phyloP scores from a whole-genome alignment of 1,140 invertebrate species.

The Micrasema minimum region DNA sequence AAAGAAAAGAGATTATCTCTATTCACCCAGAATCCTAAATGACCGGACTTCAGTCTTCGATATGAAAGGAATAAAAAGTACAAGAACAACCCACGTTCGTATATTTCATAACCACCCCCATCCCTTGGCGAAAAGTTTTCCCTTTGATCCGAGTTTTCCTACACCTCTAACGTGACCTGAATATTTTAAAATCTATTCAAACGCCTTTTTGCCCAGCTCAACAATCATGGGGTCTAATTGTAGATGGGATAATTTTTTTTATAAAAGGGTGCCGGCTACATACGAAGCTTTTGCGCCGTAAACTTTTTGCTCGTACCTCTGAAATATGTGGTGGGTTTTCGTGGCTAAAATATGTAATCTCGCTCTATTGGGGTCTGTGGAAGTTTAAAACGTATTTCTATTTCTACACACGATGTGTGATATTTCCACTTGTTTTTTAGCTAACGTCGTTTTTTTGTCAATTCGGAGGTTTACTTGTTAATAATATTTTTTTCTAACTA shows the following conservation, averaged over 20 bases:
- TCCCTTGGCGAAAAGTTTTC: not conserved
- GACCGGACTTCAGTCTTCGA: slow-evolving; percentile 25
- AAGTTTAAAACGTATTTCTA: no score
- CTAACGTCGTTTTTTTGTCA: no score
- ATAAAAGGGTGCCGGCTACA: not conserved
- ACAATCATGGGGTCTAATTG: slow-evolving; percentile 8
- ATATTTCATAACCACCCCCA: slow-evolving; percentile 20
- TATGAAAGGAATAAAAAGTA: slow-evolving; percentile 27
- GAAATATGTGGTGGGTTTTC: no score
- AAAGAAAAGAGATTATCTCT: slow-evolving; percentile 30
- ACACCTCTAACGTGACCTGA: slow-evolving; percentile 35
- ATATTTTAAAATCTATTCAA: slow-evolving; percentile 31
- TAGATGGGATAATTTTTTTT: slow-evolving; percentile 3
- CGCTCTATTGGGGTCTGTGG: no score
- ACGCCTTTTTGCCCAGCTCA: not conserved
- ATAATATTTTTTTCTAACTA: no score
- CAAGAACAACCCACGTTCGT: slow-evolving; percentile 4
- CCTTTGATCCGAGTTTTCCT: slow-evolving; percentile 22
- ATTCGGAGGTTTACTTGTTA: no score
- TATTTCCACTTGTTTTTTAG: no score
- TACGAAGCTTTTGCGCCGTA: no score
- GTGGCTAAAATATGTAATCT: no score
- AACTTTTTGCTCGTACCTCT: no score
- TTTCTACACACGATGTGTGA: no score
- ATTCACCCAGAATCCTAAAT: slow-evolving; percentile 28